Conservation (phyloP, 2,113 vertebrate species). For the Siniperca knerii region DNA sequence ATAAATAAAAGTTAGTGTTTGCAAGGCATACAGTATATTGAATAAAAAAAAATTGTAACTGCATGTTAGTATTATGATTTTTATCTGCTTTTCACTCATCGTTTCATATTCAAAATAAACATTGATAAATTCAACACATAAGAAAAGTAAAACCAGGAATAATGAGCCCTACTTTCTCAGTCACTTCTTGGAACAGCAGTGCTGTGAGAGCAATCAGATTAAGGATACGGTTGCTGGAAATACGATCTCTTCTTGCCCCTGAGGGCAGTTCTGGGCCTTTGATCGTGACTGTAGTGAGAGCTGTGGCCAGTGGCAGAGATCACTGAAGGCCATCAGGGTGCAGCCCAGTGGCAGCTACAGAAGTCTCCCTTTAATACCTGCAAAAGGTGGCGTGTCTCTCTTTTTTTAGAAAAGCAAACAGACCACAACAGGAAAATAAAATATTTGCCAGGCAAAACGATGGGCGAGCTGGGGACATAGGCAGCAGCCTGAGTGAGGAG, state of each 20-base stretch:
- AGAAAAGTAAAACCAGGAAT: neutral
- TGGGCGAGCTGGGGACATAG: conserved; percentile 57
- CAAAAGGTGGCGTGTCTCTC: conserved; percentile 55
- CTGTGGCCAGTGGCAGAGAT: conserved; percentile 13
- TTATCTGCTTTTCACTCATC: neutral
- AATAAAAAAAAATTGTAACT: neutral
- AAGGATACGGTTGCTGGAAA: conserved; percentile 1
- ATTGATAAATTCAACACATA: neutral
- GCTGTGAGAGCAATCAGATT: neutral
- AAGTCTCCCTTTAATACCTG: conserved; percentile 69
- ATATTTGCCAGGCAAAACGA: conserved; percentile 81
- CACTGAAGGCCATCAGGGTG: conserved; percentile 21
- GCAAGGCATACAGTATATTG: neutral
- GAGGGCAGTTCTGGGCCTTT: conserved; percentile 48
- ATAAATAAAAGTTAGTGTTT: neutral
- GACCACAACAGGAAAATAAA: conserved; percentile 81
- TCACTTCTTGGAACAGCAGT: conserved; percentile 23
- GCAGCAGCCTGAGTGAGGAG: conserved; percentile 45
- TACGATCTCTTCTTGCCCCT: conserved; percentile 4
- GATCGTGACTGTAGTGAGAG: conserved; percentile 43
- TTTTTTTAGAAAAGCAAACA: conserved; percentile 81
- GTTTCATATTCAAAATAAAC: conserved; percentile 10
- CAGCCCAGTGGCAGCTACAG: conserved; percentile 37
- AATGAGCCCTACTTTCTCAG: conserved; percentile 1
- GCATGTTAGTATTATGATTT: neutral